phyloP scores from a whole-genome alignment of 53 echinoderm and acorn worm species.

The Pentamera pediparva region DNA sequence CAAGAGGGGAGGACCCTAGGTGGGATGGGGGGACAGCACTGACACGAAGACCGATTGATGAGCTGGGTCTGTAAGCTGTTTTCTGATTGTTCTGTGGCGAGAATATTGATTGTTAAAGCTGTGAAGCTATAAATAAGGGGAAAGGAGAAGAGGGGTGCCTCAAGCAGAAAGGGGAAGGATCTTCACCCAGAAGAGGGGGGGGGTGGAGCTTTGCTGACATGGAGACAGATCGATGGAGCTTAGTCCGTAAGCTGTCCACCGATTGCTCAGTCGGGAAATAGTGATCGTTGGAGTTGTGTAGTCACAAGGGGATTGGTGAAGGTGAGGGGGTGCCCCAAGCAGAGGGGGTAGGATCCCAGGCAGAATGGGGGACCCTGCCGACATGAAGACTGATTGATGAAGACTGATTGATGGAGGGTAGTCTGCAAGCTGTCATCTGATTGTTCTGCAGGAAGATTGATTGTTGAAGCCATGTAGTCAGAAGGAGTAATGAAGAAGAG shows the following conservation, averaged over 20 bases:
- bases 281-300: too few species aligned
- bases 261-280: conserved; percentile 21
- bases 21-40: conserved; percentile 95
- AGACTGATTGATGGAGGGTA: conserved; percentile 96
- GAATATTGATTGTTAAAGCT: background rate
- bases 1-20: too few species aligned
- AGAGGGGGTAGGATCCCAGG: conserved; percentile 88
- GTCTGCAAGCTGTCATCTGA: conserved; percentile 74
- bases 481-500: too few species aligned
- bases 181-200: too few species aligned
- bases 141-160: too few species aligned
- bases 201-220: conserved; percentile 93
- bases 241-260: conserved; percentile 72
- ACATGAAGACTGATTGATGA: too few species aligned
- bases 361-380: conserved; percentile 91
- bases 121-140: too few species aligned
- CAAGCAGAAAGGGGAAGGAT: too few species aligned
- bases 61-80: conserved; percentile 90
- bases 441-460: too few species aligned
- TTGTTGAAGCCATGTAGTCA: too few species aligned
- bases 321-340: conserved; percentile 98
- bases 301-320: too few species aligned
- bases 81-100: conserved; percentile 32
- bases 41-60: conserved; percentile 99
- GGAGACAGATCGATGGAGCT: conserved; percentile 98